Evolutionary conservation across 2,888 invertebrate genomes (phyloP).

Genomic region (Drosophila meridionalis): DNA sequence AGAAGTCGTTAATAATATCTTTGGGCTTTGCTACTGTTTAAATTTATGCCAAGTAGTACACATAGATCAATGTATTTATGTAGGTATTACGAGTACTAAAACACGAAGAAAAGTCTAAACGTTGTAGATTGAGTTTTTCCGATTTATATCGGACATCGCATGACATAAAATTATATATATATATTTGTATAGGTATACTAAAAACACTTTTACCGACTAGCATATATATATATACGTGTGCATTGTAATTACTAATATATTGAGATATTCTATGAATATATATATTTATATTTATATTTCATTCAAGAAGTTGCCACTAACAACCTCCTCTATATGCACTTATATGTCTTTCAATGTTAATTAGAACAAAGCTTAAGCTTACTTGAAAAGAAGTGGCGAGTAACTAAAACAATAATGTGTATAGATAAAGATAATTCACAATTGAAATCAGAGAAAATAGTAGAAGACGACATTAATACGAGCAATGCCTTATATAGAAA

Average conservation of each 20-base stretch:
- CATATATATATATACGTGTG: conserved; percentile 48
- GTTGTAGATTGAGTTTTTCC: conserved; percentile 47
- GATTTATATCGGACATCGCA: conserved; percentile 35
- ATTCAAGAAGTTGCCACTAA: conserved; percentile 20
- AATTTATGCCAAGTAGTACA: conserved; percentile 67
- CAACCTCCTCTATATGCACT: conserved; percentile 23
- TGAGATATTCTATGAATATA: conserved; percentile 74
- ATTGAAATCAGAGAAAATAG: conserved; percentile 16
- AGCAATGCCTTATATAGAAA: conserved; percentile 47
- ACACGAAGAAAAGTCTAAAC: conserved; percentile 62
- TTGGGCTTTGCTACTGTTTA: conserved; percentile 74
- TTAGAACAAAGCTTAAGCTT: conserved; percentile 43
- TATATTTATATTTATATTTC: conserved; percentile 22
- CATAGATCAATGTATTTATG: conserved; percentile 55
- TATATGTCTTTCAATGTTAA: conserved; percentile 51
- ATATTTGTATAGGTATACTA: conserved; percentile 58
- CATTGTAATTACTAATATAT: conserved; percentile 66
- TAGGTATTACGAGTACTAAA: conserved; percentile 57
- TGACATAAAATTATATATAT: conserved; percentile 26
- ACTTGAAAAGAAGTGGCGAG: conserved; percentile 10
- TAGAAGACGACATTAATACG: conserved; percentile 15
- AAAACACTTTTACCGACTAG: conserved; percentile 73
- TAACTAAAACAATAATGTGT: neutral
- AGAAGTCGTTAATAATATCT: conserved; percentile 75
- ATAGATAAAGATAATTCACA: conserved; percentile 27